Evolutionary conservation across 2,113 vertebrate species (phyloP).

Genomic region (Megaleporinus macrocephalus): DNA sequence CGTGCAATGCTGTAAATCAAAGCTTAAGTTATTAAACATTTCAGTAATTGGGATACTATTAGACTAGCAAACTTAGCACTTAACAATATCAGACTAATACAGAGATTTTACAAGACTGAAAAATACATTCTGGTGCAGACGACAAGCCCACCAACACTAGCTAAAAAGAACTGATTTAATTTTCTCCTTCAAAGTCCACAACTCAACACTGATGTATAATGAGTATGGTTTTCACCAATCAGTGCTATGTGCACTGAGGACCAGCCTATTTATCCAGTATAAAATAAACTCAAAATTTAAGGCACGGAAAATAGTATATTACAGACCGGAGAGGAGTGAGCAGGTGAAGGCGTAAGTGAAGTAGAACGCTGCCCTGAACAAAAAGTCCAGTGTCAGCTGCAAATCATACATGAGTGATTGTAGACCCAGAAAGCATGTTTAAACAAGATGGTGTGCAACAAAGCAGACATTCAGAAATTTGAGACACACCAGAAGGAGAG

Average conservation of each 20-base stretch:
- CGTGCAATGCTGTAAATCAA: neutral
- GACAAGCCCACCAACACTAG: neutral
- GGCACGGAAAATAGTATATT: neutral
- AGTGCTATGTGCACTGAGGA: neutral
- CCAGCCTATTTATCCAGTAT: conserved; percentile 2
- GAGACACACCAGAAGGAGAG: conserved; percentile 13
- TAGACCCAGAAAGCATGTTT: conserved; percentile 18
- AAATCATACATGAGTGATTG: conserved; percentile 28
- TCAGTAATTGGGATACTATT: neutral
- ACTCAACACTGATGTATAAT: neutral
- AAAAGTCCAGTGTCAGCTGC: neutral
- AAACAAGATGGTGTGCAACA: conserved; percentile 26
- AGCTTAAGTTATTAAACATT: neutral
- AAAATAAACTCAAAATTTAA: conserved; percentile 17
- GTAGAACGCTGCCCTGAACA: neutral
- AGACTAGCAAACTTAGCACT: neutral
- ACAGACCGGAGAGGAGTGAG: neutral
- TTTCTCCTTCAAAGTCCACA: conserved; percentile 24
- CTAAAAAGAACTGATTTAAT: neutral
- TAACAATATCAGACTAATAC: neutral
- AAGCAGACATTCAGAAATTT: conserved; percentile 22
- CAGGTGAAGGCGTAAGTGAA: neutral
- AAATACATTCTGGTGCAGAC: conserved; percentile 19
- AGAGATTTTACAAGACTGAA: neutral
- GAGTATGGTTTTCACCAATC: neutral